These are phyloP conservation scores for Halcyon senegalensis DNA, from an alignment of 2,113 vertebrate species.

Conservation along the genomic window DNA sequence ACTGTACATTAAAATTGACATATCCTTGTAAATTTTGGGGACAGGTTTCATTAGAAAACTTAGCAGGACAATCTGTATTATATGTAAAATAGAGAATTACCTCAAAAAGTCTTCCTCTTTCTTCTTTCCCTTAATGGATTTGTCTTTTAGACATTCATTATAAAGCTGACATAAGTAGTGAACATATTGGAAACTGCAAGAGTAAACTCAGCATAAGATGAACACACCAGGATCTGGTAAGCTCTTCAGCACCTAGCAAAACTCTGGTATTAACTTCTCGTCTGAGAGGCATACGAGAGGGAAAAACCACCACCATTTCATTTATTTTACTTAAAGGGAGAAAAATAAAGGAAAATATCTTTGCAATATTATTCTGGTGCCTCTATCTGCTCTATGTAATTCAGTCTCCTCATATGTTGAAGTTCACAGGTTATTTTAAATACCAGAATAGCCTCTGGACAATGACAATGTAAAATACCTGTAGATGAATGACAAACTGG, in stretches of 20 bases:
- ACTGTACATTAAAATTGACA: not conserved
- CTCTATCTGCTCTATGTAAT: not conserved
- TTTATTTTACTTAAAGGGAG: not conserved
- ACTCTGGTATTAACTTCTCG: not conserved
- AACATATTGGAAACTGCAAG: not conserved
- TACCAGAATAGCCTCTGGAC: not conserved
- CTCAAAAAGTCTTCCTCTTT: not conserved
- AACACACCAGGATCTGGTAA: not conserved
- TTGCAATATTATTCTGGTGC: not conserved
- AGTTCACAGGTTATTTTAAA: not conserved
- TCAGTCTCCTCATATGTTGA: not conserved
- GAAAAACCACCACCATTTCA: accelerated
- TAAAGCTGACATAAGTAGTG: not conserved
- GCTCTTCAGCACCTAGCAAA: not conserved
- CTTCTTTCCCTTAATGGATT: not conserved
- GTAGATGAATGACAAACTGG: not conserved
- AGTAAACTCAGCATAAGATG: not conserved
- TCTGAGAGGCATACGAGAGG: not conserved
- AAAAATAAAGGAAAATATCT: not conserved
- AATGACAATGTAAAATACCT: not conserved
- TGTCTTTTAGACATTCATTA: not conserved
- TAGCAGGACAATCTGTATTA: not conserved
- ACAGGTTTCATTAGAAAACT: not conserved
- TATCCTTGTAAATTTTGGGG: not conserved
- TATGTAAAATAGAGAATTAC: not conserved